Percentiles rank a stretch among this genome's conserved stretches.
Evolutionary conservation across 2,113 vertebrate species (phyloP).

Genomic region (Desmodus rotundus): DNA sequence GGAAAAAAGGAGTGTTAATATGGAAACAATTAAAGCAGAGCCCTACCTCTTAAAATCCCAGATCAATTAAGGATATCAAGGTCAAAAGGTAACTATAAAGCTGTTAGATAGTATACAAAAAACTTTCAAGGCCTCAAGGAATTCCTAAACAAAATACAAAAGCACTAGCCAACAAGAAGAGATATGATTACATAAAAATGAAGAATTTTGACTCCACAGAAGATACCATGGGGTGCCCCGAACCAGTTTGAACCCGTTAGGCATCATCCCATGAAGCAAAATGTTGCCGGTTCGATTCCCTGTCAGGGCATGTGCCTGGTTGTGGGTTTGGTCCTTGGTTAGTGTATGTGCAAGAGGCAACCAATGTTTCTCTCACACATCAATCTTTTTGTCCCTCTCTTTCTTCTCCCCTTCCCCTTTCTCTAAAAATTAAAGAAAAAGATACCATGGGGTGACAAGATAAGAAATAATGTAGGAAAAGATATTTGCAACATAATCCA

Average conservation of each 20-base stretch:
- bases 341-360: too few relatives aligned
- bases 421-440: too few relatives aligned
- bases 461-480: background rate
- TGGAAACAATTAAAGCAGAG: background rate
- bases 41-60: background rate
- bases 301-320: too few relatives aligned
- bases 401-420: too few relatives aligned
- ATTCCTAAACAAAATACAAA: background rate
- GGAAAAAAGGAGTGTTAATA: background rate
- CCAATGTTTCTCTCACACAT: too few relatives aligned
- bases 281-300: too few relatives aligned
- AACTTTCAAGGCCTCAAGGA: background rate
- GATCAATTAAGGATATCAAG: background rate
- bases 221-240: background rate
- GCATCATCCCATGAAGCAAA: too few relatives aligned
- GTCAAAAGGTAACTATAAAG: background rate
- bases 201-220: conserved; percentile 10
- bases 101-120: background rate
- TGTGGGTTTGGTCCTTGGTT: too few relatives aligned
- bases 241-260: too few relatives aligned
- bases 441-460: background rate
- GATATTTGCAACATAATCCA: background rate
- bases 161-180: background rate
- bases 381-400: too few relatives aligned
- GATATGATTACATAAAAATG: background rate